These are phyloP conservation scores for Fregata magnificens DNA, from an alignment of 2,113 vertebrate species.

Conservation along the genomic window DNA sequence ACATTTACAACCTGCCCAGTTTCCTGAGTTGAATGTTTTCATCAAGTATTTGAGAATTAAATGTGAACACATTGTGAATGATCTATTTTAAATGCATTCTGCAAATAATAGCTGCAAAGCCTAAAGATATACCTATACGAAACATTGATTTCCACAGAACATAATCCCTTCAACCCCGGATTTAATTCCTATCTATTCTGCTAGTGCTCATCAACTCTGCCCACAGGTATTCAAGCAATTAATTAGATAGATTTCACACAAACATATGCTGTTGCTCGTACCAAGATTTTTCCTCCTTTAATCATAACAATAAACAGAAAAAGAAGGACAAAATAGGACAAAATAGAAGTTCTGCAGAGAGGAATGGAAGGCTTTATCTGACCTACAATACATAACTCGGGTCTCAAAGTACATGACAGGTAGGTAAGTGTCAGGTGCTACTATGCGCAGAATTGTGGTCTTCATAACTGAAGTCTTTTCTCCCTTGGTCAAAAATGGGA, in stretches of 20 bases:
- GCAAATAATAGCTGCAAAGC: background rate
- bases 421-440: background rate
- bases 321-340: background rate
- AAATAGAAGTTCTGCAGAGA: background rate
- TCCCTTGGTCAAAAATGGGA: background rate
- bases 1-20: background rate
- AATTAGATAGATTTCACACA: background rate
- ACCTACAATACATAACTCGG: background rate
- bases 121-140: background rate
- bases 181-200: background rate
- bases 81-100: background rate
- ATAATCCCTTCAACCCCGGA: background rate
- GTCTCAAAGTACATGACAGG: background rate
- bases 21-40: background rate
- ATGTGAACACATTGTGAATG: background rate
- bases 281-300: background rate
- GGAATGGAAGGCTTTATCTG: conserved; percentile 8
- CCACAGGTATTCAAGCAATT: background rate
- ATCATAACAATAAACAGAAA: background rate
- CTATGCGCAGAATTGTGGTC: background rate
- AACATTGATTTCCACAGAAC: background rate
- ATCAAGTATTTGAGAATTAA: background rate
- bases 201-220: background rate
- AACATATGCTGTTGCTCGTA: background rate
- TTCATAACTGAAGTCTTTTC: background rate